These are phyloP conservation scores for Anoplolepis gracilipes DNA, from an alignment of 1,140 invertebrate genomes.

Conservation along the genomic window DNA sequence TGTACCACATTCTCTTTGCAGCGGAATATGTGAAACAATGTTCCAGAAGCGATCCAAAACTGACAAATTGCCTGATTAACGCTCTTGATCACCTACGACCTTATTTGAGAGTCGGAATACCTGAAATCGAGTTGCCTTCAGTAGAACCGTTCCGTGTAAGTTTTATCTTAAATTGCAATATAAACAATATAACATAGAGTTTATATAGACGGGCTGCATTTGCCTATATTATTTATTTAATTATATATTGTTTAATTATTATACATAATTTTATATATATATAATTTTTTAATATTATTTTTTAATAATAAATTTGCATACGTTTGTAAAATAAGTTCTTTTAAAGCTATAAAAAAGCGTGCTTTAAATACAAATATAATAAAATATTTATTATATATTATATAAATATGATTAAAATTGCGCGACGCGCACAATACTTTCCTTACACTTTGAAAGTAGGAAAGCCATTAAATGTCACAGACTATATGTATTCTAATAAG, in stretches of 20 bases:
- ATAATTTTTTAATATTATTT: too few species aligned
- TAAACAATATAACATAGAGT: background rate
- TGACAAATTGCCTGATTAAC: conserved; percentile 88
- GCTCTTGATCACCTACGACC: conserved; percentile 89
- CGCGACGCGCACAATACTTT: background rate
- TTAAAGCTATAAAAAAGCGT: too few species aligned
- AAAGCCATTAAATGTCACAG: background rate
- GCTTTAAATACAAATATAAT: background rate
- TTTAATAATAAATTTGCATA: too few species aligned
- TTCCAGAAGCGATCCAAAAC: conserved; percentile 88
- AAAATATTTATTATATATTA: background rate
- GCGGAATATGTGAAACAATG: conserved; percentile 91
- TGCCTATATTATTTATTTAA: too few species aligned
- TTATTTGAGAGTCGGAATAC: conserved; percentile 89
- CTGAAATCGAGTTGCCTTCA: conserved; percentile 89
- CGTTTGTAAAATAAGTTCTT: background rate
- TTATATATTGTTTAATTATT: background rate
- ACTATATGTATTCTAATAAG: background rate
- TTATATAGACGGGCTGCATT: too few species aligned
- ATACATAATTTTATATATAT: background rate
- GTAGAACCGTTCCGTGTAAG: conserved; percentile 89
- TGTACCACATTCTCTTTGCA: conserved; percentile 80
- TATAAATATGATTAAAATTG: background rate
- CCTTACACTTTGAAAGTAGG: background rate
- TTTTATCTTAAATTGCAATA: conserved; percentile 8